phyloP scores from a whole-genome alignment of 2,113 vertebrate genomes.

The Apodemus speciosus region DNA sequence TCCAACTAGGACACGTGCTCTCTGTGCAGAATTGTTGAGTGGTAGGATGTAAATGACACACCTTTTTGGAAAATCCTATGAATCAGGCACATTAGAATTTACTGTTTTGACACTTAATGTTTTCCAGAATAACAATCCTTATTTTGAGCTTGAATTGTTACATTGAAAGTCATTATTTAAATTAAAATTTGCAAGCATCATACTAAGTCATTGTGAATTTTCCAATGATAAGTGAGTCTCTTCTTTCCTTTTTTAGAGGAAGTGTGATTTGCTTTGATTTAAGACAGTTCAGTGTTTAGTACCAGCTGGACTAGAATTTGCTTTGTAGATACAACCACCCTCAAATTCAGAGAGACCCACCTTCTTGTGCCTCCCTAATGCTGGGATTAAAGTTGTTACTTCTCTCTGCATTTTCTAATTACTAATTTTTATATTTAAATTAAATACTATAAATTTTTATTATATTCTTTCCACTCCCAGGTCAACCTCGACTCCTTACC shows the following conservation, averaged over 20 bases:
- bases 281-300: background rate
- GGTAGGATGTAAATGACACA: background rate
- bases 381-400: background rate
- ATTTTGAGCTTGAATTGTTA: background rate
- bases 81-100: background rate
- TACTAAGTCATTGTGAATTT: background rate
- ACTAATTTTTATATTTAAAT: background rate
- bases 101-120: background rate
- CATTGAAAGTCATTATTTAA: background rate
- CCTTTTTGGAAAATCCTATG: background rate
- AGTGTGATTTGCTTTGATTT: background rate
- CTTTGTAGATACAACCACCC: background rate
- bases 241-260: background rate
- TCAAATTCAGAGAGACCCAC: background rate
- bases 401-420: background rate
- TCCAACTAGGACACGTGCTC: background rate
- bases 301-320: too few species aligned
- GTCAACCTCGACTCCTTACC: background rate
- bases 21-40: background rate
- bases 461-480: background rate
- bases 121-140: background rate
- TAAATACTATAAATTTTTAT: background rate
- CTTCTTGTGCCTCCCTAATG: background rate
- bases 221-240: background rate
- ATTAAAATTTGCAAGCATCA: background rate